phyloP scores from a whole-genome alignment of 2,888 invertebrate genomes.

The Diplolepis rosae region DNA sequence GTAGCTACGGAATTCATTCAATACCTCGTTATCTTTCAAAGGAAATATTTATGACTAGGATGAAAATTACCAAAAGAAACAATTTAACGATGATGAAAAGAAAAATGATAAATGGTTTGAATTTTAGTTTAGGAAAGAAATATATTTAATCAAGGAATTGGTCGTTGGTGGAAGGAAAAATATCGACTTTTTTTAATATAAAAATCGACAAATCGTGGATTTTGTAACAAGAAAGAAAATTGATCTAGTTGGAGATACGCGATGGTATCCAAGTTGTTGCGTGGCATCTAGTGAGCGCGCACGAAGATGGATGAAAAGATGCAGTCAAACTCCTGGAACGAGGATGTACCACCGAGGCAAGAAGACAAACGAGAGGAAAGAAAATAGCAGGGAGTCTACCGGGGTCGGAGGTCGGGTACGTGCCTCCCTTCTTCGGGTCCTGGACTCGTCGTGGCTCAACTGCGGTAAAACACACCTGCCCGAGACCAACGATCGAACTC shows the following conservation, averaged over 20 bases:
- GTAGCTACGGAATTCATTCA: too few relatives aligned
- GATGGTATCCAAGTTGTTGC: not conserved
- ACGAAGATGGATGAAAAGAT: slow-evolving; percentile 26
- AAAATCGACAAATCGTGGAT: not conserved
- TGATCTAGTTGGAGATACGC: not conserved
- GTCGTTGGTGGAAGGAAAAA: not conserved
- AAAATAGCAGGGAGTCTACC: slow-evolving; percentile 64
- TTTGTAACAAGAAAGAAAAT: slow-evolving; percentile 4
- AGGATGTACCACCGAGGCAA: slow-evolving; percentile 43
- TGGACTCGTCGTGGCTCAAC: slow-evolving; percentile 22
- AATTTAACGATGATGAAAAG: not conserved
- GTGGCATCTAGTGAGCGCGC: not conserved
- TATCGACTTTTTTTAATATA: not conserved
- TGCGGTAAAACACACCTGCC: slow-evolving; percentile 63
- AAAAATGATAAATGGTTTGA: not conserved
- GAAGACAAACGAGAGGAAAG: slow-evolving; percentile 55
- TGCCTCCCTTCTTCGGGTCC: slow-evolving; percentile 64
- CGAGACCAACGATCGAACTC: slow-evolving; percentile 58
- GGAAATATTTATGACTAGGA: not conserved
- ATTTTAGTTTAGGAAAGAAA: not conserved
- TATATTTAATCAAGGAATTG: slow-evolving; percentile 1
- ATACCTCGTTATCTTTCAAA: too few relatives aligned
- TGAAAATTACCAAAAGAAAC: not conserved
- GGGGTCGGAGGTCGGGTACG: slow-evolving; percentile 68
- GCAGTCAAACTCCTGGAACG: slow-evolving; percentile 23